phyloP scores from a whole-genome alignment of 2,797 vertebrate species.

The Hafferia zeledoni region DNA sequence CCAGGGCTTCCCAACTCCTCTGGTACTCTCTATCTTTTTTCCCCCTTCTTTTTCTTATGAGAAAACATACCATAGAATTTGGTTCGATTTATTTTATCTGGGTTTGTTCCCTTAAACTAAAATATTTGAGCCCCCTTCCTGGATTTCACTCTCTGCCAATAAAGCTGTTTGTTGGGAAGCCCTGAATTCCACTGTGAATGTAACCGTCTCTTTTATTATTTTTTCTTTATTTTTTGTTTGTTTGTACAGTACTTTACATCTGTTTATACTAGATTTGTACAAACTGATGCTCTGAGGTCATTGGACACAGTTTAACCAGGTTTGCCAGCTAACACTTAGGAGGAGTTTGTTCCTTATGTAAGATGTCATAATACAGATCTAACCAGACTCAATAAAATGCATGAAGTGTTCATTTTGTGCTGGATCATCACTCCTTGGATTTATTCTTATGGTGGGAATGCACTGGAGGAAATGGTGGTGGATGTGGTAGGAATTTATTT shows the following conservation, averaged over 20 bases:
- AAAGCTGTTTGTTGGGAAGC: slow-evolving; percentile 69
- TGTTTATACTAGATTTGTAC: slow-evolving; percentile 68
- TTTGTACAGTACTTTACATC: slow-evolving; percentile 61
- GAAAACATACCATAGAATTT: neutral
- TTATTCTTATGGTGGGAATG: neutral
- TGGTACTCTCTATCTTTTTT: accelerated
- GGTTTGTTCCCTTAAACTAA: slow-evolving; percentile 39
- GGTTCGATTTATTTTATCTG: slow-evolving; percentile 33
- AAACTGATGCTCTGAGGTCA: slow-evolving; percentile 62
- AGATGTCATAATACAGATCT: slow-evolving; percentile 75
- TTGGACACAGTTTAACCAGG: slow-evolving; percentile 55
- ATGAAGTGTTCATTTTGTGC: slow-evolving; percentile 76
- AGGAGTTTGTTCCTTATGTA: slow-evolving; percentile 79
- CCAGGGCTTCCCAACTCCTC: slow-evolving; percentile 66
- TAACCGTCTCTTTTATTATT: slow-evolving; percentile 14
- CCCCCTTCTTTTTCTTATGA: too few relatives aligned
- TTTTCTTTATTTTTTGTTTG: neutral
- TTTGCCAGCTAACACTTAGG: slow-evolving; percentile 70
- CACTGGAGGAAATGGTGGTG: neutral
- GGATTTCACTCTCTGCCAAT: neutral
- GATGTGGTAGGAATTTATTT: neutral
- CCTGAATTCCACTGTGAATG: slow-evolving; percentile 69
- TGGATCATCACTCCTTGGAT: slow-evolving; percentile 70
- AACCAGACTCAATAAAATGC: slow-evolving; percentile 81
- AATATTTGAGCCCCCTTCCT: neutral